Percentiles rank a stretch among this genome's conserved stretches.
Conservation (phyloP, 2,888 invertebrate species). For the Sinotaia quadrata region DNA sequence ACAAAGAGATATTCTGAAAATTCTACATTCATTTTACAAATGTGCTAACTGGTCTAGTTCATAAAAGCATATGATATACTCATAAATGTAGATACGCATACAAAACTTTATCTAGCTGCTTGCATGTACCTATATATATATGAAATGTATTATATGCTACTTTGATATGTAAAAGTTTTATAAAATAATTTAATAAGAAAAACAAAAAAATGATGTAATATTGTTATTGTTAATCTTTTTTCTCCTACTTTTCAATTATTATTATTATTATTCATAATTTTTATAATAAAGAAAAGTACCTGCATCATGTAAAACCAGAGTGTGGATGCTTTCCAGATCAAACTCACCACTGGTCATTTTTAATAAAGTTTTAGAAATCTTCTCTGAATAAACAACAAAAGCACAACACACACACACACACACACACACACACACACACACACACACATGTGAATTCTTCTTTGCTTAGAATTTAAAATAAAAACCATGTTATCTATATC, state of each 20-base stretch:
- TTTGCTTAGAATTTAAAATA: not conserved
- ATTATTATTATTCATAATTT: not conserved
- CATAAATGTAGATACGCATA: too few relatives aligned
- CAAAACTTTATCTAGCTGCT: too few relatives aligned
- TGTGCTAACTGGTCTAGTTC: too few relatives aligned
- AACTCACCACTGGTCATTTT: conserved; percentile 69
- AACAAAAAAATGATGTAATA: not conserved
- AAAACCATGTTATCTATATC: too few relatives aligned
- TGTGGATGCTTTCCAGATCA: conserved; percentile 68
- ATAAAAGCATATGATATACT: too few relatives aligned
- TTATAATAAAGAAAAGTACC: conserved; percentile 41
- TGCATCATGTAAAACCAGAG: conserved; percentile 47
- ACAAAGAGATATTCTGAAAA: too few relatives aligned
- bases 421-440: conserved; percentile 5
- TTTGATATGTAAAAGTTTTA: too few relatives aligned
- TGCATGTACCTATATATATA: too few relatives aligned
- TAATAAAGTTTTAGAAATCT: conserved; percentile 59
- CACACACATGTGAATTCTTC: not conserved
- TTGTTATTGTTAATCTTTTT: not conserved
- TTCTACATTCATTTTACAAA: too few relatives aligned
- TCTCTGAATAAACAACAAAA: conserved; percentile 45
- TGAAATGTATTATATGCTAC: too few relatives aligned
- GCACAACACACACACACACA: conserved; percentile 4
- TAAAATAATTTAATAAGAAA: too few relatives aligned
- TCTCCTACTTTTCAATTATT: not conserved